phyloP scores from a whole-genome alignment of 2,113 vertebrate genomes.

The Sinocyclocheilus rhinocerous region DNA sequence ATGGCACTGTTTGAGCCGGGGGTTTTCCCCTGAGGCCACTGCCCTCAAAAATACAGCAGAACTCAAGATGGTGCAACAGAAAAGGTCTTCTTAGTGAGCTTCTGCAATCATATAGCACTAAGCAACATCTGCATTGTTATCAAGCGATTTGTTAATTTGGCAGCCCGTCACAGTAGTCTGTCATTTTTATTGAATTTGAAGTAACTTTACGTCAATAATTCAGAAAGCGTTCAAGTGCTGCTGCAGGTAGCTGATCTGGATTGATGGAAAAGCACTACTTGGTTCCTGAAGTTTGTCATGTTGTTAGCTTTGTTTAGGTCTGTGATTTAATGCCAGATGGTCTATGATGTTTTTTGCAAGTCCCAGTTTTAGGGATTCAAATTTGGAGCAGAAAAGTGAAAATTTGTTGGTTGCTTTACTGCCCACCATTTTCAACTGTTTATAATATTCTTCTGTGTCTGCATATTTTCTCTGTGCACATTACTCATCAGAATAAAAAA shows the following conservation, averaged over 20 bases:
- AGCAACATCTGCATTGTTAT: not conserved
- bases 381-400: slow-evolving; percentile 95
- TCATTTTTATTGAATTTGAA: slow-evolving; percentile 1
- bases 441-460: slow-evolving; percentile 99
- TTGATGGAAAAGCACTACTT: not conserved
- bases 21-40: slow-evolving; percentile 45
- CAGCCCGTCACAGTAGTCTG: not conserved
- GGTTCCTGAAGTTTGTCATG: not conserved
- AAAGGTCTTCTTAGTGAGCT: not conserved
- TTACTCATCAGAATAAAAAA: slow-evolving; percentile 99
- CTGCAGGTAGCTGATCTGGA: not conserved
- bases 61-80: slow-evolving; percentile 52
- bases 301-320: not conserved
- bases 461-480: slow-evolving; percentile 99
- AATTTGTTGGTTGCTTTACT: slow-evolving; percentile 99
- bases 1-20: slow-evolving; percentile 57
- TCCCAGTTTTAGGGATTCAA: slow-evolving; percentile 88
- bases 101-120: not conserved
- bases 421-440: slow-evolving; percentile 99
- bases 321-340: slow-evolving; percentile 44
- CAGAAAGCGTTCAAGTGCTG: not conserved
- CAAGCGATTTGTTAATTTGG: not conserved
- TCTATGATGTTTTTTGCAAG: slow-evolving; percentile 85
- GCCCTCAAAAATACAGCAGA: slow-evolving; percentile 50
- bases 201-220: not conserved